A percentile compares a stretch with the other conserved stretches of the same genome.
phyloP scores from a whole-genome alignment of 2,888 invertebrate species.

The Chalcosyrphus nemorum region DNA sequence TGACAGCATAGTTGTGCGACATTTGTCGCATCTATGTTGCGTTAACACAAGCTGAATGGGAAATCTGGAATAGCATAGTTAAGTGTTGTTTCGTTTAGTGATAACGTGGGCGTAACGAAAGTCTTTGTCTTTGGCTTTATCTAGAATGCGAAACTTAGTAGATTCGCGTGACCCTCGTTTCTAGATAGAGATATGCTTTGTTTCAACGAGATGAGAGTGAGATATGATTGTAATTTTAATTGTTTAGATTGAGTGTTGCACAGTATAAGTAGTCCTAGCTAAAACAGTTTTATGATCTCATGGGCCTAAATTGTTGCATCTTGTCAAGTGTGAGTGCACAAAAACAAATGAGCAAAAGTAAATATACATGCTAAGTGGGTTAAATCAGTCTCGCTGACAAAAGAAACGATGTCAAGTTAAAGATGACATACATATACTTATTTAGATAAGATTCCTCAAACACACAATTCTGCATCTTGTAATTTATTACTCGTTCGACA shows the following conservation, averaged over 20 bases:
- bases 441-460: conserved; percentile 28
- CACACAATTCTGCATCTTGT: conserved; percentile 10
- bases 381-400: conserved; percentile 24
- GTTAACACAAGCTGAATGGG: conserved; percentile 7
- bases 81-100: conserved; percentile 40
- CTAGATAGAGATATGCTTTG: neutral
- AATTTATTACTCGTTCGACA: conserved; percentile 35
- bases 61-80: conserved; percentile 19
- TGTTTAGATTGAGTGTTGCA: conserved; percentile 46
- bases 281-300: conserved; percentile 59
- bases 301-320: conserved; percentile 53
- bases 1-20: conserved; percentile 48
- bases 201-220: conserved; percentile 8
- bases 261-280: neutral
- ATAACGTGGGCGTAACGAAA: conserved; percentile 58
- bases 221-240: conserved; percentile 47
- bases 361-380: conserved; percentile 44
- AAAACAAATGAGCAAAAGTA: conserved; percentile 26
- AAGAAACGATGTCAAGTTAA: conserved; percentile 54
- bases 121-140: conserved; percentile 34
- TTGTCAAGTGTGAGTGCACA: conserved; percentile 40
- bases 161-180: conserved; percentile 48
- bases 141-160: neutral
- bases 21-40: conserved; percentile 45
- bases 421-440: conserved; percentile 37